These are phyloP conservation scores for Nudaria mundana DNA, from an alignment of 2,888 invertebrate species.

Conservation along the genomic window DNA sequence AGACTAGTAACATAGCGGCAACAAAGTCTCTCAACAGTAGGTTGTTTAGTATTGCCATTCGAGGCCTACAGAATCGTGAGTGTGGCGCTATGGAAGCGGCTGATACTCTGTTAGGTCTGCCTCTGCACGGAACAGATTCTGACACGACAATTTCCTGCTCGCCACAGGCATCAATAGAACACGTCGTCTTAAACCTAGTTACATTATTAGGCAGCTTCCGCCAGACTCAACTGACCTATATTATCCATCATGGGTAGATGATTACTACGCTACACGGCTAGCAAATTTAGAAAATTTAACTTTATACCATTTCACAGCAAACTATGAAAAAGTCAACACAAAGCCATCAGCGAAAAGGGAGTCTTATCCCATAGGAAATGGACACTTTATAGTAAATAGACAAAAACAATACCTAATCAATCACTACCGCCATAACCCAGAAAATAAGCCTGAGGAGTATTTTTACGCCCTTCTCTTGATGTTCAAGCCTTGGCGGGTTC, in stretches of 20 bases:
- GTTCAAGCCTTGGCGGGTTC: neutral
- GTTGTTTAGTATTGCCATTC: neutral
- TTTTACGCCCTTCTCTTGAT: neutral
- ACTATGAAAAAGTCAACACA: neutral
- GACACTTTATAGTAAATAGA: too few relatives aligned
- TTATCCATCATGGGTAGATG: neutral
- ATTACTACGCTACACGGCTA: neutral
- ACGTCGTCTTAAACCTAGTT: neutral
- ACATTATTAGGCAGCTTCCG: neutral
- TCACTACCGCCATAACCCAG: too few relatives aligned
- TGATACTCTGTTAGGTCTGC: neutral
- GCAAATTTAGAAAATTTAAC: neutral
- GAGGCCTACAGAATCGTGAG: neutral
- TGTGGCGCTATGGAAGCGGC: neutral
- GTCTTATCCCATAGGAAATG: neutral
- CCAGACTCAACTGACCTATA: neutral
- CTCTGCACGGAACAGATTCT: neutral
- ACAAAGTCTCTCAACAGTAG: neutral
- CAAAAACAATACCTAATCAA: too few relatives aligned
- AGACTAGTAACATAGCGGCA: neutral
- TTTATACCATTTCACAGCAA: neutral
- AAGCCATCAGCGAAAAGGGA: neutral
- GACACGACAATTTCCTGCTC: neutral
- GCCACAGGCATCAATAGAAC: neutral
- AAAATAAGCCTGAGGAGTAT: neutral